phyloP scores from a whole-genome alignment of 2,888 invertebrate species.

The Amphimallon solstitiale region DNA sequence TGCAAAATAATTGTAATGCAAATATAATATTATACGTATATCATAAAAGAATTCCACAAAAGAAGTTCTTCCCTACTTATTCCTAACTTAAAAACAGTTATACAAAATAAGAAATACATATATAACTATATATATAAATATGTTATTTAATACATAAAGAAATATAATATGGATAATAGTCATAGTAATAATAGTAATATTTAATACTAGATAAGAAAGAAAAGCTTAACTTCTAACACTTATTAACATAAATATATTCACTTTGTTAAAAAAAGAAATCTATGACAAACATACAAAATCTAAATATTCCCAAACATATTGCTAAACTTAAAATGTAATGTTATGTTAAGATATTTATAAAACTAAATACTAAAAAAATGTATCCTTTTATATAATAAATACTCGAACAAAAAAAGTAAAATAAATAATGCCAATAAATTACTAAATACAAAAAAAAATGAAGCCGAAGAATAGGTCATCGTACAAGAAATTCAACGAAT shows the following conservation, averaged over 20 bases:
- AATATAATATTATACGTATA: constrained; percentile 16
- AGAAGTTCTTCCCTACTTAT: constrained; percentile 32
- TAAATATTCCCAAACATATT: neutral
- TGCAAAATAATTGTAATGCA: constrained; percentile 22
- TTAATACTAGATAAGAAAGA: constrained; percentile 22
- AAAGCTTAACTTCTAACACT: constrained; percentile 16
- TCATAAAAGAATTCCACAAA: constrained; percentile 12
- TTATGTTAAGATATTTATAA: neutral
- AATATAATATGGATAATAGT: too few species aligned
- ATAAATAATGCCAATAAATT: constrained; percentile 35
- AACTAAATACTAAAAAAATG: constrained; percentile 8
- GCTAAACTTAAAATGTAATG: neutral
- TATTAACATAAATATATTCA: constrained; percentile 18
- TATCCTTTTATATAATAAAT: constrained; percentile 29
- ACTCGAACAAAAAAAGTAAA: constrained; percentile 18
- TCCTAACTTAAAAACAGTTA: neutral
- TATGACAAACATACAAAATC: neutral
- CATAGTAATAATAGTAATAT: too few species aligned
- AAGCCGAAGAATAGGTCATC: constrained; percentile 19
- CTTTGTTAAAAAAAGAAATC: constrained; percentile 14
- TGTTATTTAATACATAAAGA: constrained; percentile 17
- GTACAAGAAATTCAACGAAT: neutral
- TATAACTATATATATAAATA: constrained; percentile 5
- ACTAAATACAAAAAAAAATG: constrained; percentile 31
- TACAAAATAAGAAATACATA: constrained; percentile 12